phyloP scores from a whole-genome alignment of 2,113 vertebrate species.

The Labeo catla region DNA sequence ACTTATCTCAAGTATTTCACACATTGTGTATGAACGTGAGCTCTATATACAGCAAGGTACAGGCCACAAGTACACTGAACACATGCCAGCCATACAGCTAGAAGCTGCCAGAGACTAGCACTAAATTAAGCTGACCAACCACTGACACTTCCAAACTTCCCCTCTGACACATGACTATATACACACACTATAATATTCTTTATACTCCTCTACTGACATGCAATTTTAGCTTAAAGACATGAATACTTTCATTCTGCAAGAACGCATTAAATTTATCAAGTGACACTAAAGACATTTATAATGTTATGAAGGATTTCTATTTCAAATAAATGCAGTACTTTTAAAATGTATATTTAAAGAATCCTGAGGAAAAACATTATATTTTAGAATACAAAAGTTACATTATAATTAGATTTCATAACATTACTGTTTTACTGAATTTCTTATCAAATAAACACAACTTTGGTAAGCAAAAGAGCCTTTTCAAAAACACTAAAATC shows the following conservation, averaged over 20 bases:
- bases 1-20: constrained; percentile 10
- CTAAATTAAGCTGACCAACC: constrained; percentile 19
- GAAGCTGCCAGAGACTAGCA: neutral
- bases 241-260: neutral
- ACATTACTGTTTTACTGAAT: neutral
- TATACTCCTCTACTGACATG: neutral
- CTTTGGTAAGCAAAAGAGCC: neutral
- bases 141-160: neutral
- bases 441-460: neutral
- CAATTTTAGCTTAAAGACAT: neutral
- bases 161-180: neutral
- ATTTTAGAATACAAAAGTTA: neutral
- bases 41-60: constrained; percentile 23
- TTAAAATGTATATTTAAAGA: neutral
- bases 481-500: neutral
- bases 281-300: neutral
- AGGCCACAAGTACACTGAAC: neutral
- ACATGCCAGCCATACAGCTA: neutral
- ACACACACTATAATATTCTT: neutral
- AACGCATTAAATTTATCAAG: neutral
- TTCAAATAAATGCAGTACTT: neutral
- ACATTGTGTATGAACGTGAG: constrained; percentile 19
- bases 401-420: neutral
- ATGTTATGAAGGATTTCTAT: neutral
- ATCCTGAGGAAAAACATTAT: neutral